Conservation (phyloP, 2,888 invertebrate species). For the Anoplius nigerrimus region DNA sequence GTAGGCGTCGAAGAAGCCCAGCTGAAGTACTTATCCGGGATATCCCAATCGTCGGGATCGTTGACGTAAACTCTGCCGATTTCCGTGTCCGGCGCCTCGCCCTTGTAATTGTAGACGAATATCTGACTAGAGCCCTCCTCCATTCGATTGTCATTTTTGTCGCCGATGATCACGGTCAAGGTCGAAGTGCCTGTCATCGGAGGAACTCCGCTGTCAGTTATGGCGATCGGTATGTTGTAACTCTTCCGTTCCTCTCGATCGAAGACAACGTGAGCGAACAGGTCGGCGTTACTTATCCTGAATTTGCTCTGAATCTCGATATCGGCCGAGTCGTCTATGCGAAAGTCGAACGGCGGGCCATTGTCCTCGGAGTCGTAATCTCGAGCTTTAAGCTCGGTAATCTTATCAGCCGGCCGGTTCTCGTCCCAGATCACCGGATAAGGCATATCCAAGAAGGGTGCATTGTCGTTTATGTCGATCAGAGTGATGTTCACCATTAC, state of each 20-base stretch:
- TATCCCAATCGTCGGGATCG: slow-evolving; percentile 98
- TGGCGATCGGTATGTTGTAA: slow-evolving; percentile 91
- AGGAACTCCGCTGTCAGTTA: slow-evolving; percentile 90
- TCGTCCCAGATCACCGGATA: slow-evolving; percentile 91
- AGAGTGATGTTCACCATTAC: slow-evolving; percentile 81
- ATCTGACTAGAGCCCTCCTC: slow-evolving; percentile 90
- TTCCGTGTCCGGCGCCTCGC: slow-evolving; percentile 86
- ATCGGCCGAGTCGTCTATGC: slow-evolving; percentile 78
- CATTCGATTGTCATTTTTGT: slow-evolving; percentile 95
- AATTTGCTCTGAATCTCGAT: slow-evolving; percentile 85
- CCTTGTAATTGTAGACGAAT: slow-evolving; percentile 96
- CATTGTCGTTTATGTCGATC: slow-evolving; percentile 94
- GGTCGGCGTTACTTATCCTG: slow-evolving; percentile 81
- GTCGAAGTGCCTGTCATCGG: slow-evolving; percentile 86
- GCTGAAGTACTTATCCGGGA: slow-evolving; percentile 91
- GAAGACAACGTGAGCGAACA: slow-evolving; percentile 85
- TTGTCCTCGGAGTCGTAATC: slow-evolving; percentile 89
- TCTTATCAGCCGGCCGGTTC: slow-evolving; percentile 83
- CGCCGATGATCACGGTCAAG: slow-evolving; percentile 93
- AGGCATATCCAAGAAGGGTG: slow-evolving; percentile 89
- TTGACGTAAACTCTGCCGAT: slow-evolving; percentile 96
- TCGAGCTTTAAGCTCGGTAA: slow-evolving; percentile 82
- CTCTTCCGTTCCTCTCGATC: slow-evolving; percentile 92
- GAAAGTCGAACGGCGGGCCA: slow-evolving; percentile 90
- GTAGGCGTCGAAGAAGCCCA: slow-evolving; percentile 79